Conservation (phyloP, 2,113 vertebrate species). For the Axis porcinus region DNA sequence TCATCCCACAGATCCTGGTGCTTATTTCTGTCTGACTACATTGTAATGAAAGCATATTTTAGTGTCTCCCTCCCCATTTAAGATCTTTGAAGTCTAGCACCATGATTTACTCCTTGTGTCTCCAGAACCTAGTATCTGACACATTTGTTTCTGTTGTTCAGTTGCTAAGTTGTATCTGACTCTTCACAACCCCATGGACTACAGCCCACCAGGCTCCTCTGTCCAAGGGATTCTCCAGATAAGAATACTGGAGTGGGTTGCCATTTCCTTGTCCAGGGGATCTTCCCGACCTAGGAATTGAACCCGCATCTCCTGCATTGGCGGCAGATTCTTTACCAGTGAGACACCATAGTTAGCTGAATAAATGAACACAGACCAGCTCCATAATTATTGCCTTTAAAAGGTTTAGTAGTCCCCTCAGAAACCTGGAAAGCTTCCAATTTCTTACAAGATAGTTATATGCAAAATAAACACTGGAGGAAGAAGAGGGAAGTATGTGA, state of each 20-base stretch:
- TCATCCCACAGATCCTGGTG: not conserved
- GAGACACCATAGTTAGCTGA: not conserved
- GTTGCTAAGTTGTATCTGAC: not conserved
- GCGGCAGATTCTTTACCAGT: not conserved
- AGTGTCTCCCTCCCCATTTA: not conserved
- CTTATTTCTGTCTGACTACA: not conserved
- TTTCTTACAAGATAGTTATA: not conserved
- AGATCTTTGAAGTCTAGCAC: not conserved
- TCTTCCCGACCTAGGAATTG: not conserved
- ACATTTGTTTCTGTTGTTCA: not conserved
- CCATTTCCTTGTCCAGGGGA: not conserved
- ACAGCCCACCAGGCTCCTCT: not conserved
- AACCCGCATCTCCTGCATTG: not conserved
- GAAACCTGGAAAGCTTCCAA: not conserved
- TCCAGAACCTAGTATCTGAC: not conserved
- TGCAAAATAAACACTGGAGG: not conserved
- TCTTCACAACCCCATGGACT: not conserved
- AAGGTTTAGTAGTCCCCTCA: not conserved
- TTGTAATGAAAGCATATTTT: not conserved
- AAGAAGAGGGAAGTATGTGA: not conserved
- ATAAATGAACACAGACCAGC: not conserved
- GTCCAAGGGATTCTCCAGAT: not conserved
- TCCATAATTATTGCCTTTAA: not conserved
- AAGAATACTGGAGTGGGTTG: not conserved
- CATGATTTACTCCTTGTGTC: not conserved